A percentile compares a stretch with the other conserved stretches of the same genome.
These are phyloP conservation scores for Seriola quinqueradiata DNA, from an alignment of 2,113 vertebrate genomes.

Conservation along the genomic window DNA sequence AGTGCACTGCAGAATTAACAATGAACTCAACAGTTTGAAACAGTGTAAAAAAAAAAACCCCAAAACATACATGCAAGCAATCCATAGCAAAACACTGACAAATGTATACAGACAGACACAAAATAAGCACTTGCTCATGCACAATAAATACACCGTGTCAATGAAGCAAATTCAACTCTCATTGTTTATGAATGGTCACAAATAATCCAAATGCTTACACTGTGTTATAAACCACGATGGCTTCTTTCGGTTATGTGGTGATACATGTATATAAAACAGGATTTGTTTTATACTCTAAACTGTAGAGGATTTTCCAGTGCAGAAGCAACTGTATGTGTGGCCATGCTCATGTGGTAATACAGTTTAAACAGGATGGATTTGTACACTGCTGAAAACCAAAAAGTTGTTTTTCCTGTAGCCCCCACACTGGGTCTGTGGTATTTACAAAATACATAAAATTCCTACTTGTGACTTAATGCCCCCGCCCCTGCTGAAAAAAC, in stretches of 20 bases:
- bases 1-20: neutral
- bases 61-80: neutral
- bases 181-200: neutral
- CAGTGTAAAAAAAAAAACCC: neutral
- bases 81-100: neutral
- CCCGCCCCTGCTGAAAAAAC: conserved; percentile 24
- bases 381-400: conserved; percentile 34
- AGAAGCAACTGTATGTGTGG: conserved; percentile 15
- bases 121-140: neutral
- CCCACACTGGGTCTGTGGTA: conserved; percentile 1
- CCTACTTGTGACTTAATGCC: conserved; percentile 19
- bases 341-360: conserved; percentile 35
- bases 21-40: neutral
- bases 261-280: conserved; percentile 9
- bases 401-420: conserved; percentile 8
- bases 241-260: neutral
- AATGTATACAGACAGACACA: conserved; percentile 8
- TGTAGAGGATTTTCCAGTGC: conserved; percentile 16
- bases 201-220: conserved; percentile 6
- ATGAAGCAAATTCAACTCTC: neutral
- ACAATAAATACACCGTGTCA: conserved; percentile 8
- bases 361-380: conserved; percentile 27
- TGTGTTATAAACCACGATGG: conserved; percentile 1
- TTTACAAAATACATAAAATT: conserved; percentile 32
- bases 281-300: conserved; percentile 26